phyloP scores from a whole-genome alignment of 2,113 vertebrate genomes.

The Callocephalon fimbriatum region DNA sequence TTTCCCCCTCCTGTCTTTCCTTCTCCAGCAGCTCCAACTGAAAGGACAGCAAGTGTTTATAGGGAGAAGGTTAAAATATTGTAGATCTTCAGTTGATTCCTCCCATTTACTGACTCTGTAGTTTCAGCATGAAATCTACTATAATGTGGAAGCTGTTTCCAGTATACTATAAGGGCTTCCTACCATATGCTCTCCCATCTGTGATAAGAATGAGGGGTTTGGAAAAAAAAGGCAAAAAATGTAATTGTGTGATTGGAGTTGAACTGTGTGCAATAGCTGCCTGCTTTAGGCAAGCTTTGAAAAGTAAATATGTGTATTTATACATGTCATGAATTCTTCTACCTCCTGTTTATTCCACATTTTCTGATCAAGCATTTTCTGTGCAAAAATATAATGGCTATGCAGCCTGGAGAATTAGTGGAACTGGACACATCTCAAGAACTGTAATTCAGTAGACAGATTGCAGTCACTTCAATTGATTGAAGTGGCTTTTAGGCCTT shows the following conservation, averaged over 20 bases:
- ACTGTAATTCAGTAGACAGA: neutral
- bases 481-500: neutral
- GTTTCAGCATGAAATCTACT: constrained; percentile 10
- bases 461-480: neutral
- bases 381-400: neutral
- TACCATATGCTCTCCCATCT: constrained; percentile 68
- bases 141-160: constrained; percentile 35
- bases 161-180: constrained; percentile 43
- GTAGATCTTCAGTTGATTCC: neutral
- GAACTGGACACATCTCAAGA: neutral
- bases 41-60: neutral
- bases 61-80: constrained; percentile 23
- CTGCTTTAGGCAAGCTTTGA: neutral
- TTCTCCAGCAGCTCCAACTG: neutral
- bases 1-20: neutral
- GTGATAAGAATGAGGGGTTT: constrained; percentile 22
- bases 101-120: constrained; percentile 5
- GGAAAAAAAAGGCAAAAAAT: neutral
- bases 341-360: neutral
- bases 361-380: neutral
- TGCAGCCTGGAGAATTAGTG: neutral
- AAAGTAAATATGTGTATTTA: neutral
- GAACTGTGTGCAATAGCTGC: neutral
- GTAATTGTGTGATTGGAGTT: neutral
- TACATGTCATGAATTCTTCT: neutral